Base-by-base conservation (phyloP, 2,113 vertebrate genomes). In the Hiodon alosoides region DNA sequence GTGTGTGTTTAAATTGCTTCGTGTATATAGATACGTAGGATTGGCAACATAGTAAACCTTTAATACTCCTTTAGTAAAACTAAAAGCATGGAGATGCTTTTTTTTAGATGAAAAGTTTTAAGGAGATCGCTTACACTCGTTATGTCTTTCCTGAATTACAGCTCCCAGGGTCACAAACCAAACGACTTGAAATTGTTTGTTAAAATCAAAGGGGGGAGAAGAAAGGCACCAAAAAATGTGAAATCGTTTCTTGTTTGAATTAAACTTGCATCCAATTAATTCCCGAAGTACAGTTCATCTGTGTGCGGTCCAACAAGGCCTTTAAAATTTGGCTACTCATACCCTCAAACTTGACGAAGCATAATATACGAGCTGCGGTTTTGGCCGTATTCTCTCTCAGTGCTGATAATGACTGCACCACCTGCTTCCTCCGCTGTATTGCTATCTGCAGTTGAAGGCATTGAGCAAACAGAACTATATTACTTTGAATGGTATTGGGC, bases 321-420 rank as follows among this genome's bases (percentile, higher is more conserved):
- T 62, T 73, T 54, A 31, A 51, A 59, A 75, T 75, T 69, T 68
- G 46, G 66, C 48, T 53, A 7, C 53, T 47, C 10, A 50, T 2
- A 31, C 58, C 3, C 59, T 9, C 13, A 8, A 11, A 71, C 17
- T 58, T 58, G 51, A 71, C 69, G 14, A 55, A 5, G 68, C 17
- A 57, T 71, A 55, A 71, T 64, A 67, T 64, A 71, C 16, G 7
- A 53, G 13, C 53, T 17, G 31, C 31, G 46, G 68, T 50, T 13
- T 47, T 46, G 4, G 17, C 10, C 2, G 16, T 53, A 50, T 13
- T 11, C 60, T 71, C 69, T 53, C 69, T 53, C 9, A 7, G 48
- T 58, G 11, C 47, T 16, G 57, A 75, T 76, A 72, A 72, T 13
- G 69, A 77, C 16, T n/a, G 14, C 51, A 77, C 69, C 76, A 72